Percentiles rank a stretch among this genome's conserved stretches.
Evolutionary conservation across 2,113 vertebrate species (phyloP).

Genomic region (Dolichotis patagonum): DNA sequence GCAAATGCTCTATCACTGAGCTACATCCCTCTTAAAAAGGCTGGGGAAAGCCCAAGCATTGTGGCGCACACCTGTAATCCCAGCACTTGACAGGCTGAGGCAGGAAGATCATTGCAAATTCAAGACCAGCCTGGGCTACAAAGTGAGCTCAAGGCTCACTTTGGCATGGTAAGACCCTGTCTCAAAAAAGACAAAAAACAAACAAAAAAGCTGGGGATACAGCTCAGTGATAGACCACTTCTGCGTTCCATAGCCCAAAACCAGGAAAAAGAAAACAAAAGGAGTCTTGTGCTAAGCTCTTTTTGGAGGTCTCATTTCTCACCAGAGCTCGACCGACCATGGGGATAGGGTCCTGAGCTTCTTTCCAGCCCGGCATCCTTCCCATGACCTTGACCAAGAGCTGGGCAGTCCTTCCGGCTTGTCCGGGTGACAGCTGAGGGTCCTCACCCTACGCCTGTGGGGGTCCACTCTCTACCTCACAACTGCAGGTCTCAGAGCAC

Average conservation of each 20-base stretch:
- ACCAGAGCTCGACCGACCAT: neutral
- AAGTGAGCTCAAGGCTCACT: too few relatives aligned
- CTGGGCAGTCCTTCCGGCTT: neutral
- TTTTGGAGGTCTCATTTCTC: neutral
- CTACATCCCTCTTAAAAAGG: neutral
- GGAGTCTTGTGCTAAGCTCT: neutral
- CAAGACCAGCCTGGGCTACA: too few relatives aligned
- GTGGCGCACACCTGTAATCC: too few relatives aligned
- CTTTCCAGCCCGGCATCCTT: neutral
- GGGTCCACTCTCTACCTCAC: neutral
- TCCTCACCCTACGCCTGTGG: neutral
- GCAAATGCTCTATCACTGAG: neutral
- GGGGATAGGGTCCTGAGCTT: neutral
- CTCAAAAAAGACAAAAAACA: too few relatives aligned
- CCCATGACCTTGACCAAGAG: neutral
- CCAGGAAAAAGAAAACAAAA: neutral
- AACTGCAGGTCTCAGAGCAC: neutral
- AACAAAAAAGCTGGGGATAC: neutral
- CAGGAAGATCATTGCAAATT: too few relatives aligned
- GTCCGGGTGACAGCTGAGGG: neutral
- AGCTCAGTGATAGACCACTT: neutral
- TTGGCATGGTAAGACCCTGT: too few relatives aligned
- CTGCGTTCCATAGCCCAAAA: neutral
- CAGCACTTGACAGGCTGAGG: too few relatives aligned
- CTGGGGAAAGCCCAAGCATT: too few relatives aligned